phyloP scores from a whole-genome alignment of 2,888 invertebrate species.

The Merodon equestris region DNA sequence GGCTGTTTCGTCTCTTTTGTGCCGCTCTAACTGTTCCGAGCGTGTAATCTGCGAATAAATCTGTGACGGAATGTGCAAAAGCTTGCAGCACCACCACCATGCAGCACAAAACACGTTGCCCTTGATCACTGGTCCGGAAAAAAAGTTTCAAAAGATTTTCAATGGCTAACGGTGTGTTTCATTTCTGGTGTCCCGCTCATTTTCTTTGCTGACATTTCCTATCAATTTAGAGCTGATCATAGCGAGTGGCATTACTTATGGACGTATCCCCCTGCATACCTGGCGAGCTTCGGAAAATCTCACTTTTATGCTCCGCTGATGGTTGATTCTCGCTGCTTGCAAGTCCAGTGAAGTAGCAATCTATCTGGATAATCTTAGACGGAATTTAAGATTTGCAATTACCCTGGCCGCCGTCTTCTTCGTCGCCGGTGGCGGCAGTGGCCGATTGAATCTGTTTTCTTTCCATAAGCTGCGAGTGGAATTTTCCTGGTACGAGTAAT shows the following conservation, averaged over 20 bases:
- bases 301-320: neutral
- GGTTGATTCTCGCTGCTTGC: constrained; percentile 24
- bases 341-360: constrained; percentile 46
- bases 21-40: constrained; percentile 8
- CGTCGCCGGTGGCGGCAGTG: constrained; percentile 22
- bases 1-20: constrained; percentile 2
- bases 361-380: constrained; percentile 59
- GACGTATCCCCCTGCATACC: constrained; percentile 49
- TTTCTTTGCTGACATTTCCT: constrained; percentile 55
- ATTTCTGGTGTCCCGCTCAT: constrained; percentile 39
- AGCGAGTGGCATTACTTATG: constrained; percentile 34
- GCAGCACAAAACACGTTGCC: constrained; percentile 74
- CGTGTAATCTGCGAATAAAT: constrained; percentile 37
- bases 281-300: constrained; percentile 30
- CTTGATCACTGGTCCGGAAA: constrained; percentile 79
- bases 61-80: constrained; percentile 47
- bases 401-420: constrained; percentile 37
- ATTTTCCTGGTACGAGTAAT: constrained; percentile 21
- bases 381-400: constrained; percentile 64
- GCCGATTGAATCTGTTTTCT: neutral
- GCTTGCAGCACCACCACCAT: constrained; percentile 37
- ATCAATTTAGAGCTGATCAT: constrained; percentile 54
- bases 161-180: constrained; percentile 43
- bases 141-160: constrained; percentile 67
- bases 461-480: constrained; percentile 38